Percentiles rank a stretch among this genome's conserved stretches.
Evolutionary conservation across 2,888 invertebrate species (phyloP).

Genomic region (Lissocephala sabroskyi): DNA sequence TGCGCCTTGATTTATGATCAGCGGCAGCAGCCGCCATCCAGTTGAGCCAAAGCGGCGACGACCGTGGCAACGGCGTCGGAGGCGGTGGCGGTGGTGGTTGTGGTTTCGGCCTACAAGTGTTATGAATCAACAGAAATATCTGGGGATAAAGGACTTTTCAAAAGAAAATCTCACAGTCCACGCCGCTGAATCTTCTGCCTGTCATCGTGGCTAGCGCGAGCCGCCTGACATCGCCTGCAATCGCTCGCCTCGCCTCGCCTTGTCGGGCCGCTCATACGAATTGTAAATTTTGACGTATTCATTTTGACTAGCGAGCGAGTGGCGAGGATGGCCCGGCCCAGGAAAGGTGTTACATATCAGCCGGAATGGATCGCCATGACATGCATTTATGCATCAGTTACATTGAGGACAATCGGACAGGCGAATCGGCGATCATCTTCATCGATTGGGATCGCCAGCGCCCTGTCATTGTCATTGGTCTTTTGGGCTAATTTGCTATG

Average conservation of each 20-base stretch:
- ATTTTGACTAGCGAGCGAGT: constrained; percentile 35
- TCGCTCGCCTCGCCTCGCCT: constrained; percentile 6
- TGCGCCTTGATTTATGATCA: constrained; percentile 58
- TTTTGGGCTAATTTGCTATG: constrained; percentile 54
- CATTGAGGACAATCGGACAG: constrained; percentile 10
- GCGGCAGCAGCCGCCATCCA: no score
- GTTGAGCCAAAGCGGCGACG: no score
- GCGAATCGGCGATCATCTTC: constrained; percentile 9
- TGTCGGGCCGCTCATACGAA: constrained; percentile 52
- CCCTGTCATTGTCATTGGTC: constrained; percentile 29
- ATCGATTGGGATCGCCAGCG: constrained; percentile 16
- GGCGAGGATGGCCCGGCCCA: no score
- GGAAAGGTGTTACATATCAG: constrained; percentile 56
- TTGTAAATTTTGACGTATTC: constrained; percentile 63
- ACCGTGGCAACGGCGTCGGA: no score
- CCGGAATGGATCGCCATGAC: constrained; percentile 48
- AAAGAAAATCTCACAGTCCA: constrained; percentile 31
- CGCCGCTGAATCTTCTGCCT: constrained; percentile 29
- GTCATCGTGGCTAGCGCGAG: constrained; percentile 30
- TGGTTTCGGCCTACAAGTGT: constrained; percentile 42
- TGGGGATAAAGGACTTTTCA: constrained; percentile 49
- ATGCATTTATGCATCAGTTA: constrained; percentile 58
- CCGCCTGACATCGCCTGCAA: no score
- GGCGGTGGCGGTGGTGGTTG: background rate
- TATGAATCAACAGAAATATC: constrained; percentile 42